Conservation (phyloP, 2,113 vertebrate species). For the Rhizomys pruinosus region DNA sequence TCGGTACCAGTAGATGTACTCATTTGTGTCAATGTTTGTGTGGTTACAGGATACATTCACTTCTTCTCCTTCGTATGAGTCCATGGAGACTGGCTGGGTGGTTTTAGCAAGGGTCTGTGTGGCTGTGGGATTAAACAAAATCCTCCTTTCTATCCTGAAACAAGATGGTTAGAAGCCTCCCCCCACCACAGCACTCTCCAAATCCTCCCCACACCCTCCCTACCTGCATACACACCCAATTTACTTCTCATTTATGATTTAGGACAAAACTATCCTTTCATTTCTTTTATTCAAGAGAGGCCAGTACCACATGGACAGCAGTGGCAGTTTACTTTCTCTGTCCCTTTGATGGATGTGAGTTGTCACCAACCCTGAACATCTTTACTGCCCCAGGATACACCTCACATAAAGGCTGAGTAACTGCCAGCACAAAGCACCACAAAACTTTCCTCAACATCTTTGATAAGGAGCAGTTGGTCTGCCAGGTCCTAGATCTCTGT, state of each 20-base stretch:
- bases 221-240: background rate
- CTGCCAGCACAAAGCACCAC: background rate
- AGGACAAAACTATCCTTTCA: background rate
- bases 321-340: background rate
- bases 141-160: background rate
- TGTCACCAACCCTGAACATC: background rate
- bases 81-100: constrained; percentile 35
- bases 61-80: constrained; percentile 49
- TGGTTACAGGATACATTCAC: constrained; percentile 60
- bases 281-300: background rate
- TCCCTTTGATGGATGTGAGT: background rate
- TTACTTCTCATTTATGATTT: background rate
- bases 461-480: background rate
- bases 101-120: constrained; percentile 52
- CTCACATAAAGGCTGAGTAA: background rate
- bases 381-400: background rate
- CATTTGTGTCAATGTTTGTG: background rate
- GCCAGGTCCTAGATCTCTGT: background rate
- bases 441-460: background rate
- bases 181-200: background rate
- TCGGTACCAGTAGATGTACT: constrained; percentile 69
- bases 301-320: background rate
- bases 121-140: constrained; percentile 26
- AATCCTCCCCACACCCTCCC: background rate
- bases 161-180: background rate